These are phyloP conservation scores for Caenorhabditis briggsae DNA, from an alignment of 1,140 invertebrate genomes.

Conservation along the genomic window DNA sequence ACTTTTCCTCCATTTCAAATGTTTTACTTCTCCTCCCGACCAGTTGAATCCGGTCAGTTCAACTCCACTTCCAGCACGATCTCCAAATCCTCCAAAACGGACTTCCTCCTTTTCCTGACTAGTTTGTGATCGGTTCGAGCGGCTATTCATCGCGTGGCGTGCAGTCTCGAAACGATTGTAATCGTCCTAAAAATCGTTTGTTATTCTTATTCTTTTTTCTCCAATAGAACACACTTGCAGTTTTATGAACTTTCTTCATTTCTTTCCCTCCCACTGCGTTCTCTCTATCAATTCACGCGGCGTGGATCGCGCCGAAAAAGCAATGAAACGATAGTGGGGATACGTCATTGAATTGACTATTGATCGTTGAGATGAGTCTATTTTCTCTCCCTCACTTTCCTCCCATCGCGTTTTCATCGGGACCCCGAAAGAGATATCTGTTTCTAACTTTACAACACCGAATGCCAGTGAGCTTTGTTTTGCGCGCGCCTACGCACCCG, in stretches of 20 bases:
- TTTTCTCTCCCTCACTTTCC: slow-evolving; percentile 20
- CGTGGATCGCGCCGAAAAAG: slow-evolving; percentile 41
- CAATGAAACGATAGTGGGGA: slow-evolving; percentile 7
- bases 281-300: background rate
- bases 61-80: slow-evolving; percentile 76
- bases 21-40: slow-evolving; percentile 74
- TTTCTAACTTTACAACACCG: slow-evolving; percentile 48
- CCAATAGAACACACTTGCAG: slow-evolving; percentile 9
- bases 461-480: slow-evolving; percentile 43
- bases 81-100: slow-evolving; percentile 75
- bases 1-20: background rate
- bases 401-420: background rate
- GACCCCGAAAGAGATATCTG: slow-evolving; percentile 30
- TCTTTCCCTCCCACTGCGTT: background rate
- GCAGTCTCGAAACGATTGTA: slow-evolving; percentile 68
- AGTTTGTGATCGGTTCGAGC: slow-evolving; percentile 22
- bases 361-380: slow-evolving; percentile 24
- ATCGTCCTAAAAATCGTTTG: slow-evolving; percentile 62
- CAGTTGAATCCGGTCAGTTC: slow-evolving; percentile 71
- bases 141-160: slow-evolving; percentile 48
- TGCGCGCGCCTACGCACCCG: slow-evolving; percentile 42
- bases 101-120: slow-evolving; percentile 58
- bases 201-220: background rate
- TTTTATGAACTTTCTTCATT: slow-evolving; percentile 23
- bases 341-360: slow-evolving; percentile 52